Evolutionary conservation across 2,113 vertebrate species (phyloP).

Genomic region (Channa argus): DNA sequence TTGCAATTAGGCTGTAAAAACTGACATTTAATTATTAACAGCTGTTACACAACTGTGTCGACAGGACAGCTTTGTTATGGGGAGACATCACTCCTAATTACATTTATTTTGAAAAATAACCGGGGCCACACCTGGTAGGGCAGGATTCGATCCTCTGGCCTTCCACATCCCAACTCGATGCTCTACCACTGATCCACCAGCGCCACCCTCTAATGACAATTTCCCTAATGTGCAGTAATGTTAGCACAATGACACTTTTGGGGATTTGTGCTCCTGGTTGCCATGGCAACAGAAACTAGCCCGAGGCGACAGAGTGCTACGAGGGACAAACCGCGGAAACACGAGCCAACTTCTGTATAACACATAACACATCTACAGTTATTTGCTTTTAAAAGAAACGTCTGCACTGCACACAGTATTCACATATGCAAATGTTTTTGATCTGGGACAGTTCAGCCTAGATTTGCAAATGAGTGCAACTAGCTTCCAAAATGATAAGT

Average conservation of each 20-base stretch:
- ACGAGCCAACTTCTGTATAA: constrained; percentile 51
- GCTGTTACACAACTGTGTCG: constrained; percentile 5
- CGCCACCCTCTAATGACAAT: not conserved
- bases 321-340: constrained; percentile 56
- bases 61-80: not conserved
- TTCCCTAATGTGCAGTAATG: constrained; percentile 21
- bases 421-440: constrained; percentile 9
- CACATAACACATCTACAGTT: constrained; percentile 18
- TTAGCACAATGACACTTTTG: constrained; percentile 38
- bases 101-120: not conserved
- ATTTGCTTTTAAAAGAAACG: constrained; percentile 39
- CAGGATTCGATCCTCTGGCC: too few relatives aligned
- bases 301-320: constrained; percentile 53
- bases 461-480: constrained; percentile 14
- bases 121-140: too few relatives aligned
- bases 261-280: constrained; percentile 51
- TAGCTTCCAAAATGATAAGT: constrained; percentile 25
- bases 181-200: too few relatives aligned
- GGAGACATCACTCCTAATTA: not conserved
- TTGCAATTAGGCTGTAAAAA: constrained; percentile 28
- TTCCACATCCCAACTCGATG: too few relatives aligned
- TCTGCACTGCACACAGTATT: constrained; percentile 14
- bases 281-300: constrained; percentile 71
- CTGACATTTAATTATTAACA: constrained; percentile 28
- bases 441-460: constrained; percentile 29